These are phyloP conservation scores for Prinia subflava DNA, from an alignment of 2,113 vertebrate genomes.

Conservation along the genomic window DNA sequence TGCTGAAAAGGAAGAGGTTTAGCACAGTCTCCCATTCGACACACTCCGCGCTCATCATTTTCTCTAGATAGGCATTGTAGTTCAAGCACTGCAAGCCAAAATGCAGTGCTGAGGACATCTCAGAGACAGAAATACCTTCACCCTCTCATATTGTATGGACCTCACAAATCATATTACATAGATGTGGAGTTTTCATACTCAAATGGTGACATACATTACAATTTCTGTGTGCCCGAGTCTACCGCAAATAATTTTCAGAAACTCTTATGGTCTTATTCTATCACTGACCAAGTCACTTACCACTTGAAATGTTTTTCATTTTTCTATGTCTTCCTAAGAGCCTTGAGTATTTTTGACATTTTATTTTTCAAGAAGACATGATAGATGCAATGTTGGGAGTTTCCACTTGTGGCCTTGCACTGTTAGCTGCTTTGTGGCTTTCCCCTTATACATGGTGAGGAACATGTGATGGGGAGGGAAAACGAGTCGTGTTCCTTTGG, in stretches of 20 bases:
- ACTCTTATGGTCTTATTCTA: not conserved
- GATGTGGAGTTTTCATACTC: not conserved
- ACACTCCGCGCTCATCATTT: not conserved
- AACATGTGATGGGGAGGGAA: rapidly evolving
- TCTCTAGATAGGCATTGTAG: not conserved
- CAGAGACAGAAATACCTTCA: not conserved
- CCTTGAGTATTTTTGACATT: not conserved
- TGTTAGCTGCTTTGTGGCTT: not conserved
- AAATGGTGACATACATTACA: not conserved
- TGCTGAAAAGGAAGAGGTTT: not conserved
- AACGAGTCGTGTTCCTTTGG: rapidly evolving
- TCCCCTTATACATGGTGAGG: not conserved
- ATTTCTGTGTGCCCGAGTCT: not conserved
- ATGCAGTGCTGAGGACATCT: not conserved
- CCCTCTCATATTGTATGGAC: not conserved
- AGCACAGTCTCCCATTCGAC: not conserved
- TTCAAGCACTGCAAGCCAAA: not conserved
- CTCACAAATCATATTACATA: not conserved
- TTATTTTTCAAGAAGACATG: not conserved
- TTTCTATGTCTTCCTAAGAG: not conserved
- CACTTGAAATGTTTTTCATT: not conserved
- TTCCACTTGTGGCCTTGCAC: not conserved
- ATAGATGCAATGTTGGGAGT: not conserved
- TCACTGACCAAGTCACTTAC: not conserved
- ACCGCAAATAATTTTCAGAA: not conserved